A percentile compares a stretch with the other conserved stretches of the same genome.
These are phyloP conservation scores for Psilopogon haemacephalus DNA, from an alignment of 2,113 vertebrate genomes.

Conservation along the genomic window DNA sequence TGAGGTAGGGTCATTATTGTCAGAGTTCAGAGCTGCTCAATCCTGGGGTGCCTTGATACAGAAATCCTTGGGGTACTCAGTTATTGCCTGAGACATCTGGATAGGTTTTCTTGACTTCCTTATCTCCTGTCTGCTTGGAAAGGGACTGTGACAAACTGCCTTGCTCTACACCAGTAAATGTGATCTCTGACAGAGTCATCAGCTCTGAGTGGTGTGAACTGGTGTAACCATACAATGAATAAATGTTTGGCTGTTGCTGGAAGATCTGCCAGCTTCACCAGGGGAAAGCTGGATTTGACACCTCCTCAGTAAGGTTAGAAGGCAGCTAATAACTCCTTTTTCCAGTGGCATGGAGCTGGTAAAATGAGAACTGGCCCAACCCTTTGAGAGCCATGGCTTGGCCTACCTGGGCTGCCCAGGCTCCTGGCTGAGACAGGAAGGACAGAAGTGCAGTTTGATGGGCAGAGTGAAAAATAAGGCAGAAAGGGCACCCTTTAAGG, in stretches of 20 bases:
- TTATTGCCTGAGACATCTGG: background rate
- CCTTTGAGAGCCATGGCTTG: background rate
- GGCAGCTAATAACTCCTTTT: background rate
- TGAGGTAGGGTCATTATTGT: accelerated
- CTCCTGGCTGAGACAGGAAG: background rate
- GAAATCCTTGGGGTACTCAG: background rate
- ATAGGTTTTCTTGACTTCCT: background rate
- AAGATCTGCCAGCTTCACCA: background rate
- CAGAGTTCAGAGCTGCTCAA: background rate
- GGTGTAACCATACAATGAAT: background rate
- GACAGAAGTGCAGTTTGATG: background rate
- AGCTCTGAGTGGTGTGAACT: background rate
- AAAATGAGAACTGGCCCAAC: background rate
- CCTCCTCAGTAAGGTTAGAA: background rate
- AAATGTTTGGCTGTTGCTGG: background rate
- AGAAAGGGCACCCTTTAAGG: background rate
- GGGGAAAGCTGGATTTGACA: background rate
- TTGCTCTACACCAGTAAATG: background rate
- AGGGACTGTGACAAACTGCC: background rate
- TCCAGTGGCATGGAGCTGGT: background rate
- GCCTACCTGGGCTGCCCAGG: background rate
- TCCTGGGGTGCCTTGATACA: background rate
- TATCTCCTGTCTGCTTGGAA: background rate
- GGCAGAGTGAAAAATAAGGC: background rate
- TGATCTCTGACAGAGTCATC: background rate